phyloP scores from a whole-genome alignment of 2,113 vertebrate species.

The Caracal caracal region DNA sequence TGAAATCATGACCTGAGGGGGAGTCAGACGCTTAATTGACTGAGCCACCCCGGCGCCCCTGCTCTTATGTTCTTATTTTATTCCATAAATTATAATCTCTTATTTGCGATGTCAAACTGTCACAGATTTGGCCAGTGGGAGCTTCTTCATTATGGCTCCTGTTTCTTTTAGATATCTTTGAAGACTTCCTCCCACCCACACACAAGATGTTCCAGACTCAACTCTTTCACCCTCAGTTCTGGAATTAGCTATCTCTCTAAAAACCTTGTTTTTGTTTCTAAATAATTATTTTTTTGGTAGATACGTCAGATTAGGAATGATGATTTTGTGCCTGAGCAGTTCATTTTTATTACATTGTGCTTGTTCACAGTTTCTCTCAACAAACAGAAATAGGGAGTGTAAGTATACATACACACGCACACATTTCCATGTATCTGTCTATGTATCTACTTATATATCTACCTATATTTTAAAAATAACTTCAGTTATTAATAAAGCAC shows the following conservation, averaged over 20 bases:
- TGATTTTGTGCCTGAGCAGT: not conserved
- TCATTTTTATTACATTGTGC: not conserved
- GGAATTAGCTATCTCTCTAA: not conserved
- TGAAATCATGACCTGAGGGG: too few relatives aligned
- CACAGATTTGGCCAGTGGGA: not conserved
- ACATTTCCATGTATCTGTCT: not conserved
- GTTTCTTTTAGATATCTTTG: not conserved
- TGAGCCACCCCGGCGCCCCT: too few relatives aligned
- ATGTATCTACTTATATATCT: not conserved
- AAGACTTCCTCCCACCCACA: not conserved
- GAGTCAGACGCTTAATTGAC: too few relatives aligned
- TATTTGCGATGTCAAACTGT: not conserved
- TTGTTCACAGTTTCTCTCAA: not conserved
- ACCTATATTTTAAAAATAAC: not conserved
- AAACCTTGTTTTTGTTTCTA: not conserved
- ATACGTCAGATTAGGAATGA: not conserved
- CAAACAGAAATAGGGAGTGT: not conserved
- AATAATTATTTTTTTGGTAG: not conserved
- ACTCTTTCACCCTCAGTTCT: not conserved
- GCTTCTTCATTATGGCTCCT: not conserved
- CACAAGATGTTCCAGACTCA: too few relatives aligned
- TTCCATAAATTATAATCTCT: not conserved
- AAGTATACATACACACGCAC: not conserved
- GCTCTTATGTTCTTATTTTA: not conserved
- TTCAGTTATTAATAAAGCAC: not conserved